A percentile compares a stretch with the other conserved stretches of the same genome.
Conservation (phyloP, 2,888 invertebrate species). For the Nemurella pictetii region DNA sequence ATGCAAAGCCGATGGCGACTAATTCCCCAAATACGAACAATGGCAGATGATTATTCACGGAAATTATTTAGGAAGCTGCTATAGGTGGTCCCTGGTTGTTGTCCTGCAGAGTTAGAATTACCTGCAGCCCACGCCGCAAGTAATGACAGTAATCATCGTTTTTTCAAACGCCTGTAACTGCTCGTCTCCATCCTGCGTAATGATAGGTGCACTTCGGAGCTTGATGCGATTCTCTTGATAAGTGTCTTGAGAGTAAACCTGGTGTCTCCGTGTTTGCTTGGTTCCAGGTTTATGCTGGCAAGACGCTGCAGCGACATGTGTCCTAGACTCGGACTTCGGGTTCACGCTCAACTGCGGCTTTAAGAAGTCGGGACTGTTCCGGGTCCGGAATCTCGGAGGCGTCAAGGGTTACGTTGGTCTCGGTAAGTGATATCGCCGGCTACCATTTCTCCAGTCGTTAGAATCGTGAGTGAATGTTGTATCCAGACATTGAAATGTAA, state of each 20-base stretch:
- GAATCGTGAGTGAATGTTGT: no score
- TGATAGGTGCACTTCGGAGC: neutral
- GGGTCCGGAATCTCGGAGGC: constrained; percentile 87
- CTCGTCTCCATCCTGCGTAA: neutral
- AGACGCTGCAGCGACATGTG: constrained; percentile 76
- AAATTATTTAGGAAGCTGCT: neutral
- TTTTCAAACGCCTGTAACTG: neutral
- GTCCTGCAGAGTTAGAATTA: neutral
- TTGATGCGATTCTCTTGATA: neutral
- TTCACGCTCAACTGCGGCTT: constrained; percentile 90
- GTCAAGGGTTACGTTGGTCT: constrained; percentile 87
- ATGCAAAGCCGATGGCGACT: no score
- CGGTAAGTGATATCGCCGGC: no score
- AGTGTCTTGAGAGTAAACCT: neutral
- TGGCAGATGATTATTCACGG: neutral
- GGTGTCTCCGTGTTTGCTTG: no score
- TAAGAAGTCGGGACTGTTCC: constrained; percentile 88
- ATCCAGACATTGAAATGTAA: no score
- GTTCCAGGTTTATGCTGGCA: constrained; percentile 63
- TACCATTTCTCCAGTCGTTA: no score
- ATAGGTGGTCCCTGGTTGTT: neutral
- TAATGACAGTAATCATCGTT: neutral
- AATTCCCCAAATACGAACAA: neutral
- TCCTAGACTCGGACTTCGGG: constrained; percentile 86
- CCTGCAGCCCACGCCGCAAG: neutral